phyloP scores from a whole-genome alignment of 1,140 invertebrate genomes.

The Cydia splendana region DNA sequence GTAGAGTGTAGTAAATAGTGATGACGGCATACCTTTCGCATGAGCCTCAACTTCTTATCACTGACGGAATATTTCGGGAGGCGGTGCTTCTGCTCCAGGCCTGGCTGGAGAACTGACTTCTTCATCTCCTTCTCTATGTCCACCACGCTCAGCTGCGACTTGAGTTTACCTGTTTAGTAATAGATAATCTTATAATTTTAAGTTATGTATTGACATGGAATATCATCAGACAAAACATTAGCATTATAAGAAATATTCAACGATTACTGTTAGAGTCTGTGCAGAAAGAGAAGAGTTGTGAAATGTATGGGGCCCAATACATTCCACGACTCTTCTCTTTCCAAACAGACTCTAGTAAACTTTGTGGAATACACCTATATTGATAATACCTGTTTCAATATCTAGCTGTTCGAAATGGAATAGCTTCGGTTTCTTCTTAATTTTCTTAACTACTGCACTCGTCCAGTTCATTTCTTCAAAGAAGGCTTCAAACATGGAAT shows the following conservation, averaged over 20 bases:
- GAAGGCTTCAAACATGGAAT: slow-evolving; percentile 65
- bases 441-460: slow-evolving; percentile 46
- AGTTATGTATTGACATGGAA: too few relatives aligned
- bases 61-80: slow-evolving; percentile 83
- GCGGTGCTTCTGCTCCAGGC: slow-evolving; percentile 83
- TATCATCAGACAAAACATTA: too few relatives aligned
- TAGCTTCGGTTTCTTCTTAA: slow-evolving; percentile 45
- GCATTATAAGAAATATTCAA: too few relatives aligned
- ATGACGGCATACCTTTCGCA: slow-evolving; percentile 76
- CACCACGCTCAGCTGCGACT: slow-evolving; percentile 67
- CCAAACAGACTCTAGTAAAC: too few relatives aligned
- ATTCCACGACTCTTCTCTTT: too few relatives aligned
- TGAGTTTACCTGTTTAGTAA: slow-evolving; percentile 54
- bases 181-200: too few relatives aligned
- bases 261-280: too few relatives aligned
- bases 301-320: too few relatives aligned
- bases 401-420: slow-evolving; percentile 73
- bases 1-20: too few relatives aligned
- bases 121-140: slow-evolving; percentile 82
- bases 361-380: not conserved
- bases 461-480: slow-evolving; percentile 67
- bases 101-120: slow-evolving; percentile 83
- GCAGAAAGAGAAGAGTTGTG: too few relatives aligned
- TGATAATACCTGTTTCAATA: slow-evolving; percentile 57
- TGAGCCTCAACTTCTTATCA: slow-evolving; percentile 80